Base-by-base conservation (phyloP, 1,140 invertebrate genomes). In the Zophobas atratus region DNA sequence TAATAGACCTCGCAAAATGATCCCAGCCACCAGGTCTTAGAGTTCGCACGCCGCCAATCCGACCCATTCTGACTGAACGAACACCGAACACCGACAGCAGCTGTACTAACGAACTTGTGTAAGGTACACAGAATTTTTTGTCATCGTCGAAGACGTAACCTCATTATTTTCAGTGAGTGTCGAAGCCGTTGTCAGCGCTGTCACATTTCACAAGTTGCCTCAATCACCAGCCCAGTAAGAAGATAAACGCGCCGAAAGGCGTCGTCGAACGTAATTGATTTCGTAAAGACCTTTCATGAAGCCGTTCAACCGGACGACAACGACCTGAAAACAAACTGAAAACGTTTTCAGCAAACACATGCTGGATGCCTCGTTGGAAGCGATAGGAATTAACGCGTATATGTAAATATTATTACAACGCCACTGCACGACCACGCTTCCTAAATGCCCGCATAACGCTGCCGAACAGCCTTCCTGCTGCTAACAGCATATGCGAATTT, bases 311-410 rank as follows among this genome's bases (percentile, higher is more conserved):
- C 1, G 38, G 38, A 63, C 39, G 60, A 67, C 60, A 67, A 67
- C 39, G 60, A 67, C 60, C 60, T 67, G 38, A 67, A 67, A 67
- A 67, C 39, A 43, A 43, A 43, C 39, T 43, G 8, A 67, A 63
- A 63, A 51, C 49, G 49, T 51, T 51, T 51, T 51, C 49, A 63
- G 57, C 38, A 63, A 63, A 63, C 36, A 63, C 39, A 63, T 33
- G 60, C 1, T 39, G 38, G 49, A 51, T 51, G 49, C 3, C 8
- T 46, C 43, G 36, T 60, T 60, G 35, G 56, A 60, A 60, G 56
- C 56, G 56, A 38, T n/a, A 60, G 56, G 60, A 67, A 67, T 67
- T 67, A 67, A 67, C 60, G 60, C 60, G 38, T 43, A 41, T n/a
- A 43, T 67, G 60, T 67, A 41, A 67, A 67, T 67, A 67, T 67